Evolutionary conservation across 2,113 vertebrate genomes (phyloP).

Genomic region (Rhipidura dahli): DNA sequence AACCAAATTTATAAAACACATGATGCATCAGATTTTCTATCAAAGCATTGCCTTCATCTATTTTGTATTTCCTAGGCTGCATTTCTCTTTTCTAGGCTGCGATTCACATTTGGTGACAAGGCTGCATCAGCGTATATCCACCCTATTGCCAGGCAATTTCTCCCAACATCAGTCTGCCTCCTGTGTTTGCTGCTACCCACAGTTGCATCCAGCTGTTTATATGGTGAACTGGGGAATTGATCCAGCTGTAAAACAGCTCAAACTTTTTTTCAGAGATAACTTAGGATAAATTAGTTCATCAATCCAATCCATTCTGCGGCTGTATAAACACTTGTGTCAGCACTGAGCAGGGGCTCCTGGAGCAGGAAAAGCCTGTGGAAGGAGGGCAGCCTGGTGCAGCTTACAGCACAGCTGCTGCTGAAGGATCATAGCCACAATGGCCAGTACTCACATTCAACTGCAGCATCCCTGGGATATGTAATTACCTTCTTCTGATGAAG

Average conservation of each 20-base stretch:
- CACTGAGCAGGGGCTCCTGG: background rate
- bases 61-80: background rate
- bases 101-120: background rate
- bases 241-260: background rate
- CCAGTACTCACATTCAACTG: background rate
- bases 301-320: conserved; percentile 49
- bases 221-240: background rate
- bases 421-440: background rate
- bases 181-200: background rate
- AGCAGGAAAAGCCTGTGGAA: background rate
- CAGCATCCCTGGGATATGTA: background rate
- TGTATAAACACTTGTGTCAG: background rate
- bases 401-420: background rate
- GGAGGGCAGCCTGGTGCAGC: background rate
- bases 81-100: background rate
- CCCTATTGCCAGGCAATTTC: background rate
- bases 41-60: background rate
- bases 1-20: background rate
- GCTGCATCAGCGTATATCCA: background rate
- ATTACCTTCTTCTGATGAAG: background rate
- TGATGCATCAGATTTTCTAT: background rate
- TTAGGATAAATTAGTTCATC: conserved; percentile 39
- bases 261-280: conserved; percentile 14
- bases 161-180: background rate
- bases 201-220: conserved; percentile 12